phyloP scores from a whole-genome alignment of 2,113 vertebrate genomes.

The Probosciger aterrimus region DNA sequence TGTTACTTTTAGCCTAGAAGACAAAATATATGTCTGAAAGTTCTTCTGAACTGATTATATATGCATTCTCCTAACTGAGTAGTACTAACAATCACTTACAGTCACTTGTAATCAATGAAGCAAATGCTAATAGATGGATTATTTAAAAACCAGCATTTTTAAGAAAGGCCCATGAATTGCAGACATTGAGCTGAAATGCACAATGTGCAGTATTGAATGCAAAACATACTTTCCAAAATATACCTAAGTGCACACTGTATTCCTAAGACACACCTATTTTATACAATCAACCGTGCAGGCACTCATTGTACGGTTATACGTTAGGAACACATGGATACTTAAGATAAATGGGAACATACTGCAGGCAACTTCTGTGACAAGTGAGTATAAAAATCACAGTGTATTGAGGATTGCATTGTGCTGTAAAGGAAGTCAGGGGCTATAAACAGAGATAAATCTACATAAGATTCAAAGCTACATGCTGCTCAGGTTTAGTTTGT shows the following conservation, averaged over 20 bases:
- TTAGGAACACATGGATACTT: neutral
- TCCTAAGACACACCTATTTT: neutral
- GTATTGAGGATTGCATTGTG: neutral
- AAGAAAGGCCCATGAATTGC: neutral
- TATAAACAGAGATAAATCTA: neutral
- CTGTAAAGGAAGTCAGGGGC: neutral
- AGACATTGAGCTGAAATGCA: neutral
- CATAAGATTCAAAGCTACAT: neutral
- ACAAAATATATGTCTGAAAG: neutral
- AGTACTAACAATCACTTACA: neutral
- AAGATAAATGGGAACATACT: neutral
- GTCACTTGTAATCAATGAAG: neutral
- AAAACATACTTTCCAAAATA: neutral
- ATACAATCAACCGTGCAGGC: fast-evolving
- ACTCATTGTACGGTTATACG: neutral
- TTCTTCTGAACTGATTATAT: neutral
- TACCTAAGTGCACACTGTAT: neutral
- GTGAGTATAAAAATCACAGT: neutral
- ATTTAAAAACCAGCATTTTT: neutral
- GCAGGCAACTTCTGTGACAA: neutral
- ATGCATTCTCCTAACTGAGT: neutral
- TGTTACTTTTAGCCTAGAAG: neutral
- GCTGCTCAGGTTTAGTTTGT: neutral
- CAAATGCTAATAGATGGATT: neutral
- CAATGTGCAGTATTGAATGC: neutral